Percentiles rank a stretch among this genome's conserved stretches.
Evolutionary conservation across 2,888 invertebrate genomes (phyloP).

Genomic region (Dorcus parallelipipedus): DNA sequence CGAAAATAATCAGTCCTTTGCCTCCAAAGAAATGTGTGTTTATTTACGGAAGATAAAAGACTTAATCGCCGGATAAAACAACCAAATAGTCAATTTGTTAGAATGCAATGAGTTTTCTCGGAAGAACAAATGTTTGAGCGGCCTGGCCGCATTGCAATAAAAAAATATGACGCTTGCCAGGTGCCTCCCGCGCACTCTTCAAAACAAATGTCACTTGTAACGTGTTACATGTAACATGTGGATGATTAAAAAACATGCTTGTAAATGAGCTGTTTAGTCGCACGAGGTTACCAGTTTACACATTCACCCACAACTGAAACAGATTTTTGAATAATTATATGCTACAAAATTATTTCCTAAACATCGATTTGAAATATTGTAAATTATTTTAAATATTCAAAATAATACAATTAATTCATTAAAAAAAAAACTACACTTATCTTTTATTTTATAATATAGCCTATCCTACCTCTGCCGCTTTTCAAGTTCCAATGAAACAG

Average conservation of each 20-base stretch:
- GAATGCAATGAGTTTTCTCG: conserved; percentile 17
- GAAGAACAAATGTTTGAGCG: conserved; percentile 15
- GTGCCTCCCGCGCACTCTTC: background rate
- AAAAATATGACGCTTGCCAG: background rate
- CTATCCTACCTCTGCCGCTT: too few relatives aligned
- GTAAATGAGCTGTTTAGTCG: too few relatives aligned
- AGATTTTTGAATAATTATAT: too few relatives aligned
- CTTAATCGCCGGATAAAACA: conserved; percentile 20
- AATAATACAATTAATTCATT: too few relatives aligned
- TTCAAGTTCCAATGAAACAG: too few relatives aligned
- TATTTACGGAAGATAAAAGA: conserved; percentile 18
- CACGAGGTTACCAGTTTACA: too few relatives aligned
- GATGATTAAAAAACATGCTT: conserved; percentile 13
- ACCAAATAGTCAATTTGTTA: conserved; percentile 19
- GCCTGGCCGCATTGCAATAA: background rate
- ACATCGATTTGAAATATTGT: too few relatives aligned
- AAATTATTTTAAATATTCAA: too few relatives aligned
- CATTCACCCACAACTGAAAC: too few relatives aligned
- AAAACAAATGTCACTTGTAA: conserved; percentile 14
- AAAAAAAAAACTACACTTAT: too few relatives aligned
- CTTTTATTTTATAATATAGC: too few relatives aligned
- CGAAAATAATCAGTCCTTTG: conserved; percentile 15
- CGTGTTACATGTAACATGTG: conserved; percentile 6
- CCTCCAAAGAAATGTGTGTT: conserved; percentile 13
- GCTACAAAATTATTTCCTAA: too few relatives aligned